Base-by-base conservation (phyloP, 2,797 vertebrate species). In the Anas bahamensis region DNA sequence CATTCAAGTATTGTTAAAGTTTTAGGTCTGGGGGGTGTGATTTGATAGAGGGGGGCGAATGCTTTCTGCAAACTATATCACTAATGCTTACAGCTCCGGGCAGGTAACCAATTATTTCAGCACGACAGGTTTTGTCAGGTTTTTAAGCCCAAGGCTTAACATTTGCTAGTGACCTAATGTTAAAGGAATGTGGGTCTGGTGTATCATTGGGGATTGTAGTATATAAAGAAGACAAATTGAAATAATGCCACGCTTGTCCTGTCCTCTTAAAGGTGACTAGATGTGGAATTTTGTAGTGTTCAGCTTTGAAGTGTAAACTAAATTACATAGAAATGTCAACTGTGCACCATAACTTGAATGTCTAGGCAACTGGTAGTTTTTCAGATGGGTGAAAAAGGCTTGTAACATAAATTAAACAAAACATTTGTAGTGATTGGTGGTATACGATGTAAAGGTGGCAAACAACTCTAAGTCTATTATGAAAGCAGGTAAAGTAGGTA, bases 131-230 rank as follows among this genome's bases (percentile, higher is more conserved):
- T 95, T 80, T 90, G 86, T 93, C 91, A 94, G 66, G 91, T 91
- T 94, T 96, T 95, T 70, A 95, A 91, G 88, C 91, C 90, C 86
- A 90, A 94, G 88, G 91, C 93, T 86, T 95, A 96, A 78, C 55
- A 74, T 97, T 97, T 96, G 83, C 94, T 57, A 80, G 72, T 97
- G 96, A 96, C 61, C 84, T 96, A 88, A 97, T 80, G 78, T 81
- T 83, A 91, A 93, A 97, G 84, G 93, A 97, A 95, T 91, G 95
- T 83, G 79, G 81, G 56, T 78, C 65, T 79, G 73, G 10, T 92
- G 15, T 96, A 89, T 82, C 59, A 46, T 55, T 89, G 79, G 57
- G 59, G 70, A 74, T 92, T 84, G 64, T 63, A 87, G 63, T 63
- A 19, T 88, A 53, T 90, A 89, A 88, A 94, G 56, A 96, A 93